These are phyloP conservation scores for Conchocele bisecta DNA, from an alignment of 2,888 invertebrate species.

Conservation along the genomic window DNA sequence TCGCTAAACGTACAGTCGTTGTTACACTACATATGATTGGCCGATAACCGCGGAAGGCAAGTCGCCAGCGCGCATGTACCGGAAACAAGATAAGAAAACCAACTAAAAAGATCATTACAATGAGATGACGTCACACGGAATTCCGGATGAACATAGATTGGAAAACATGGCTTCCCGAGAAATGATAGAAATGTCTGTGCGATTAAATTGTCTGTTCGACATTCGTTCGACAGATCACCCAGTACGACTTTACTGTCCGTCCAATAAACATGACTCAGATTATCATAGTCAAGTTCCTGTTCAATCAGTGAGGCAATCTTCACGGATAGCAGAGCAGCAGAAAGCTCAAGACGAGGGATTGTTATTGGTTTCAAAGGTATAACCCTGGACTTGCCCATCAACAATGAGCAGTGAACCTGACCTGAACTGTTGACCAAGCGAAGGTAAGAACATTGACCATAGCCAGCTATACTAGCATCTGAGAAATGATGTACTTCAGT, in stretches of 20 bases:
- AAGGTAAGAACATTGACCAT: constrained; percentile 3
- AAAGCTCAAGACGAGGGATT: constrained; percentile 53
- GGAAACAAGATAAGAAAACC: too few species aligned
- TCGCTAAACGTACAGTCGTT: too few species aligned
- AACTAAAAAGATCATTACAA: too few species aligned
- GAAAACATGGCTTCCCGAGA: too few species aligned
- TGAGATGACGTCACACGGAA: too few species aligned
- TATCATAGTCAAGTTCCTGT: constrained; percentile 28
- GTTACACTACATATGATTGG: too few species aligned
- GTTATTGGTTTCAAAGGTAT: constrained; percentile 40
- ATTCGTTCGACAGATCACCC: constrained; percentile 58
- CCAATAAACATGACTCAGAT: constrained; percentile 28
- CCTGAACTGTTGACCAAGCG: background rate
- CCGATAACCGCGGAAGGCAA: too few species aligned
- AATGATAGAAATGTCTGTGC: too few species aligned
- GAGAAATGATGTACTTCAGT: constrained; percentile 23
- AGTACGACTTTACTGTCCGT: constrained; percentile 58
- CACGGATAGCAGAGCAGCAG: constrained; percentile 51
- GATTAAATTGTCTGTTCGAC: too few species aligned
- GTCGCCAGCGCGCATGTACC: too few species aligned
- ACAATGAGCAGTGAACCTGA: constrained; percentile 8
- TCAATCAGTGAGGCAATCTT: constrained; percentile 42
- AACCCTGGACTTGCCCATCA: constrained; percentile 42
- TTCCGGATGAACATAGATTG: too few species aligned
- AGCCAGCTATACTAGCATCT: constrained; percentile 16